Evolutionary conservation across 2,888 invertebrate species (phyloP).

Genomic region (Colostygia pectinataria): DNA sequence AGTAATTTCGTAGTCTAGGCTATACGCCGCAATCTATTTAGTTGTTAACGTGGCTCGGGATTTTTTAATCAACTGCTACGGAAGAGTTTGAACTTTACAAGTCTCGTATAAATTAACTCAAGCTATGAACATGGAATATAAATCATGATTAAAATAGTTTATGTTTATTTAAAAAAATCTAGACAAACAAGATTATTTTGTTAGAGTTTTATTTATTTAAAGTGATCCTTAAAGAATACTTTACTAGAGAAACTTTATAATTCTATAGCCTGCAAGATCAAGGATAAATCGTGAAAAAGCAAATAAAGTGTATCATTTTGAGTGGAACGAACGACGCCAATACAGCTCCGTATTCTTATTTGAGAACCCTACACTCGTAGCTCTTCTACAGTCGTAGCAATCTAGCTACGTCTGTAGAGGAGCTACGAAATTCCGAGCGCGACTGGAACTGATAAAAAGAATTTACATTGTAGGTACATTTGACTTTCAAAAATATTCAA

Average conservation of each 20-base stretch:
- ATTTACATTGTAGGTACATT: constrained; percentile 11
- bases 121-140: not conserved
- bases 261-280: too few species aligned
- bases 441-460: constrained; percentile 1
- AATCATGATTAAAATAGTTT: not conserved
- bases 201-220: too few species aligned
- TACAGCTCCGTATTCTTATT: too few species aligned
- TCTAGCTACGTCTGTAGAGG: not conserved
- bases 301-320: too few species aligned
- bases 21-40: too few species aligned
- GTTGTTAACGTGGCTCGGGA: too few species aligned
- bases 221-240: too few species aligned
- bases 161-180: not conserved
- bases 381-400: not conserved
- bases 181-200: too few species aligned
- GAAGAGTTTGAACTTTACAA: not conserved
- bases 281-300: too few species aligned
- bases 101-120: not conserved
- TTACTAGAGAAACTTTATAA: too few species aligned
- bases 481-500: constrained; percentile 13
- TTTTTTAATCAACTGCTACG: not conserved
- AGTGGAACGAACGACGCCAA: too few species aligned
- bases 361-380: not conserved
- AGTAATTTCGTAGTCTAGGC: too few species aligned
- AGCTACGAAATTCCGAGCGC: not conserved